Evolutionary conservation across 2,113 vertebrate species (phyloP).

Genomic region (Chlorocebus sabaeus): DNA sequence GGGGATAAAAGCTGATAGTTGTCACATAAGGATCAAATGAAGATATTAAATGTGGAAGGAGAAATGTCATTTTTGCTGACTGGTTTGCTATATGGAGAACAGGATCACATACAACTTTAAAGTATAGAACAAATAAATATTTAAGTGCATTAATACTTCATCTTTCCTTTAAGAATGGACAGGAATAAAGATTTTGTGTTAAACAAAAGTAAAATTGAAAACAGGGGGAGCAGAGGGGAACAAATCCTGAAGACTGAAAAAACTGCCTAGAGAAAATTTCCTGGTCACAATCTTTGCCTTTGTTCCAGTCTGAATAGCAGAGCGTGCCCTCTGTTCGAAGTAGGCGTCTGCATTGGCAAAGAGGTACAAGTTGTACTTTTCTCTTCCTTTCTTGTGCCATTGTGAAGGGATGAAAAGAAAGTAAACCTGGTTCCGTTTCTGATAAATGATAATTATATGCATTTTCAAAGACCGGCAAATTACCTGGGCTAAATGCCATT

Average conservation of each 20-base stretch:
- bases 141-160: background rate
- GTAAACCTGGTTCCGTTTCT: background rate
- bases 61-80: background rate
- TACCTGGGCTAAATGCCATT: slow-evolving; percentile 87
- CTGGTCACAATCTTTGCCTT: background rate
- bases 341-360: background rate
- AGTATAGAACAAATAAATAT: background rate
- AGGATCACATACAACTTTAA: background rate
- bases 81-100: background rate
- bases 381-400: background rate
- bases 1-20: background rate
- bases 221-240: background rate
- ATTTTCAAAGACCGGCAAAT: slow-evolving; percentile 8
- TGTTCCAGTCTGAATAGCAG: background rate
- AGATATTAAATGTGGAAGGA: background rate
- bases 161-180: background rate
- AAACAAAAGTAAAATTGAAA: slow-evolving; percentile 5
- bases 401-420: background rate
- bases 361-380: background rate
- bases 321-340: background rate
- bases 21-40: background rate
- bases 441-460: background rate
- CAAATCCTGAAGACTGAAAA: background rate
- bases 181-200: background rate
- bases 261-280: background rate